Conservation (phyloP, 2,113 vertebrate species). For the Leuciscus idus region DNA sequence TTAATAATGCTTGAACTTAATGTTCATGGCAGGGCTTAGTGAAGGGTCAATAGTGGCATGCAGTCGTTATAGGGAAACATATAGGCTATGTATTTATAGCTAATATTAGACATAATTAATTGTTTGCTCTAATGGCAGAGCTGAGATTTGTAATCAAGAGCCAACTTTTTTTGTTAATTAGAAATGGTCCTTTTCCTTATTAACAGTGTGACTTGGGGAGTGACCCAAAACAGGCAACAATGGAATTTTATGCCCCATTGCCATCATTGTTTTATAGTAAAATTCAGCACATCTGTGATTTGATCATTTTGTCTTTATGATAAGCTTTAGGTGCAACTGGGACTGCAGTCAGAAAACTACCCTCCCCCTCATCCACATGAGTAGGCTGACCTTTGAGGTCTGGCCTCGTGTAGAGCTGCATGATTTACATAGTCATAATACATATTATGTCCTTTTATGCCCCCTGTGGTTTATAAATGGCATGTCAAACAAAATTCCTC, state of each 20-base stretch:
- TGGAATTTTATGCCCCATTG: too few relatives aligned
- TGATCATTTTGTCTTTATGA: neutral
- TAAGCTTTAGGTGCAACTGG: neutral
- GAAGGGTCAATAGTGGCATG: too few relatives aligned
- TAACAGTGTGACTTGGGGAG: neutral
- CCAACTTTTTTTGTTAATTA: neutral
- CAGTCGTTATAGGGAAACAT: neutral
- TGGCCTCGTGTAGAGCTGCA: neutral
- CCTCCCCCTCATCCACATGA: neutral
- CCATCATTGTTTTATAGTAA: neutral
- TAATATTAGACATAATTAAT: neutral
- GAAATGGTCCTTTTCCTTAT: neutral
- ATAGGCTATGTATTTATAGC: neutral
- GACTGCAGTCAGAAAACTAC: neutral
- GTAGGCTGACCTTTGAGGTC: slow-evolving; percentile 14
- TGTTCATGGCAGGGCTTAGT: too few relatives aligned
- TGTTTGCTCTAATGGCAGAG: neutral
- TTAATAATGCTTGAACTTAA: too few relatives aligned
- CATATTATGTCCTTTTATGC: slow-evolving; percentile 20
- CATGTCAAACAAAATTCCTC: slow-evolving; percentile 21
- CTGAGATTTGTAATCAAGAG: neutral
- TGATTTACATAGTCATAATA: slow-evolving; percentile 22
- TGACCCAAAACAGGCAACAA: neutral
- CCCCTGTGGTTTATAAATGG: slow-evolving; percentile 8
- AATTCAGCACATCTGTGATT: slow-evolving; percentile 1